Percentiles rank a stretch among this genome's conserved stretches.
These are phyloP conservation scores for Crypturellus tataupa DNA, from an alignment of 2,797 vertebrate genomes.

Conservation along the genomic window DNA sequence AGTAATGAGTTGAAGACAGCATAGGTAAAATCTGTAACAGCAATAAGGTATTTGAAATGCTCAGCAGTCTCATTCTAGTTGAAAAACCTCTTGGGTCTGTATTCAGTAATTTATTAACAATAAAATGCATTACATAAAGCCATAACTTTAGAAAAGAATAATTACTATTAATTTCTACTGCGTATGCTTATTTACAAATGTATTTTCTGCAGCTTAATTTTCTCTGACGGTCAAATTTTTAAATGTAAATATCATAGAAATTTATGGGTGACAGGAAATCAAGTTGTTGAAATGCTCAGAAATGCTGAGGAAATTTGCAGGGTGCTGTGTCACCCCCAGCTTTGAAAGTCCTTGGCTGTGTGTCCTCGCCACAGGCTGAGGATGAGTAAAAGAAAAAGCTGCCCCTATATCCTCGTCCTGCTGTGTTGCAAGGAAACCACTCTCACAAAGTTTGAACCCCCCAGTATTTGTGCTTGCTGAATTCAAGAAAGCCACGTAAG, in stretches of 20 bases:
- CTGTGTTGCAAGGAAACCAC: not conserved
- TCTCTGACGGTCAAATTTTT: not conserved
- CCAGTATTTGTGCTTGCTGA: not conserved
- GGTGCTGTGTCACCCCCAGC: not conserved
- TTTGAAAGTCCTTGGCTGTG: not conserved
- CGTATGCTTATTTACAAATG: not conserved
- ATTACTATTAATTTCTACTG: not conserved
- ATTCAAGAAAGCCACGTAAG: not conserved
- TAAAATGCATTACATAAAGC: not conserved
- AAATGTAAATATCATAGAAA: not conserved
- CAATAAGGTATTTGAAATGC: not conserved
- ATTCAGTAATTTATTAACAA: not conserved
- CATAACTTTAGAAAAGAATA: not conserved
- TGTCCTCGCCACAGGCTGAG: not conserved
- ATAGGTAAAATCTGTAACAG: not conserved
- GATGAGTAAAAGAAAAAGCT: not conserved
- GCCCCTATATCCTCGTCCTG: not conserved
- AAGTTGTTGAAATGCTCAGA: not conserved
- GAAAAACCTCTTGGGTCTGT: not conserved
- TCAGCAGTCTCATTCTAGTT: not conserved
- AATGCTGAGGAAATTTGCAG: too few species aligned
- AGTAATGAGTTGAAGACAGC: not conserved
- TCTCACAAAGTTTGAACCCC: not conserved
- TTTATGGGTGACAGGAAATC: not conserved
- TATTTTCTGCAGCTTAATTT: not conserved